Evolutionary conservation across 1,140 invertebrate genomes (phyloP), one percentile per base, ranked within the genome.

Genomic region (Drosophila erecta): DNA sequence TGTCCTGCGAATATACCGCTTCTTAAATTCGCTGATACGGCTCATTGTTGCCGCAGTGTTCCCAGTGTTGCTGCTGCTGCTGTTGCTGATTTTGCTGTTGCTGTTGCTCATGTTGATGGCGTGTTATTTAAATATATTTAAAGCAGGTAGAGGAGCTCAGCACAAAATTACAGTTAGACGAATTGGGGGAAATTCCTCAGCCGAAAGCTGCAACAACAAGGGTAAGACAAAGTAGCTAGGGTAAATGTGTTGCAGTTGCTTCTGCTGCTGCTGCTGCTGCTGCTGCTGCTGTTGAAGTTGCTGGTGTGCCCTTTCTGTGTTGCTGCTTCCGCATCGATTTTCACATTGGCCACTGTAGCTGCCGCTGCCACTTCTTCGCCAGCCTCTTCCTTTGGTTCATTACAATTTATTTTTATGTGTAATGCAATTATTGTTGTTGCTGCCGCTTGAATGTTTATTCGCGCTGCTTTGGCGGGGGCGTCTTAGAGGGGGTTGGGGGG

Each of bases 321-420:
- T 86, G 79, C 66, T 65, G 83, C 83, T 87, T 87, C 79, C 83
- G 84, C 84, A 84, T 87, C 76, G 84, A 89, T 87, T 87, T 89
- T 87, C 79, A 89, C 83, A 86, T 85, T 85, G 76, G 69, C 74
- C 61, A 51, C 65, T 47, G 56, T 46, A 27, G 58, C 37, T 41
- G 62, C 58, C 62, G 60, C 47, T 41, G 61, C 4, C 14, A 11
- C 15, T 17, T 44, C n/a, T 56, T 46, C 22, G 55, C 71, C 38
- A 62, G 81, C 33, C 61, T 65, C 81, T 87, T 81, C 81, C 83
- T 81, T 87, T 76, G 81, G 74, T 87, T 87, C 83, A 87, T 87
- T 87, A 87, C 84, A 87, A 87, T 87, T 87, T 87, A 87, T 89
- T 87, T 89, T 87, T 89, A 87, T 87, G 79, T 87, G 84, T 87